A percentile compares a stretch with the other conserved stretches of the same genome.
Evolutionary conservation across 1,140 invertebrate species (phyloP).

Genomic region (Drosophila paulistorum): DNA sequence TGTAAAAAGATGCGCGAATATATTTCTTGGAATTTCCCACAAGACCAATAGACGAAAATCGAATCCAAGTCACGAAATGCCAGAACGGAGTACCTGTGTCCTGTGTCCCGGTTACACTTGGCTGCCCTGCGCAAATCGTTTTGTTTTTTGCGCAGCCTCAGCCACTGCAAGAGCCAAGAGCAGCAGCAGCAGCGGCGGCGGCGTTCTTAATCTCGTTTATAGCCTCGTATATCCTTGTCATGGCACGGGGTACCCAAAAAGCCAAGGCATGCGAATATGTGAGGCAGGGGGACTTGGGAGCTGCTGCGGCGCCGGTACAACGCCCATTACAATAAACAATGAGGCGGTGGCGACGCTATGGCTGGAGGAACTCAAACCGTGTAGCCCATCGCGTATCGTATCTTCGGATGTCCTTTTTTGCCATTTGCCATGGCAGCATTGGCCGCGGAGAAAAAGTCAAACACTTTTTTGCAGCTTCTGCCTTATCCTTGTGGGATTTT

Average conservation of each 20-base stretch:
- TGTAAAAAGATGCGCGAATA: conserved; percentile 57
- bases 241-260: conserved; percentile 34
- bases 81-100: conserved; percentile 28
- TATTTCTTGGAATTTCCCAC: conserved; percentile 69
- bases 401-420: conserved; percentile 76
- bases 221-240: conserved; percentile 66
- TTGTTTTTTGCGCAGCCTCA: conserved; percentile 61
- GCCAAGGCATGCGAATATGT: conserved; percentile 9
- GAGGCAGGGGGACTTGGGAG: conserved; percentile 27
- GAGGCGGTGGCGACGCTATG: conserved; percentile 53
- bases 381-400: conserved; percentile 62
- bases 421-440: conserved; percentile 53
- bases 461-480: conserved; percentile 49
- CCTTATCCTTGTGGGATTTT: conserved; percentile 81
- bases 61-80: conserved; percentile 57
- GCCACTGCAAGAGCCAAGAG: conserved; percentile 20
- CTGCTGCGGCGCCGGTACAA: conserved; percentile 65
- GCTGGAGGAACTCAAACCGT: conserved; percentile 25
- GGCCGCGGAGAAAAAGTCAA: conserved; percentile 55
- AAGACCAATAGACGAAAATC: conserved; percentile 74
- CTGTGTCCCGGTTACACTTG: conserved; percentile 46
- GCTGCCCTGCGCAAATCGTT: conserved; percentile 42
- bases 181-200: conserved; percentile 14
- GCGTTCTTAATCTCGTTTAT: conserved; percentile 78
- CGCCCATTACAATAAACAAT: conserved; percentile 77